Percentiles rank a stretch among this genome's conserved stretches.
Conservation (phyloP, 1,140 invertebrate genomes). For the Neodiprion virginianus region DNA sequence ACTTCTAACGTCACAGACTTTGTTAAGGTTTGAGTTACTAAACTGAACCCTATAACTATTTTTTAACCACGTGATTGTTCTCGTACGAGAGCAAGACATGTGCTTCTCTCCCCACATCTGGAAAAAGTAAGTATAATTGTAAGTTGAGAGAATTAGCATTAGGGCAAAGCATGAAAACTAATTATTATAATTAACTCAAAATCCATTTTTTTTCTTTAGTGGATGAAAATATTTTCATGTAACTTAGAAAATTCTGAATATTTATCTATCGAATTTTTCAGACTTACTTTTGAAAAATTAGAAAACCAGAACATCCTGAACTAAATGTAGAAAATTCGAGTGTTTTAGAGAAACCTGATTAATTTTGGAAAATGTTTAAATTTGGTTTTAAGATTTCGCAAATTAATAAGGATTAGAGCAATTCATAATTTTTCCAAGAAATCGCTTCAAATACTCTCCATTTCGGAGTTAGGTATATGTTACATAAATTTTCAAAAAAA, state of each 20-base stretch:
- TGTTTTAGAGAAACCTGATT: too few relatives aligned
- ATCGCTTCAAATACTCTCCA: too few relatives aligned
- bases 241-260: slow-evolving; percentile 10
- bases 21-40: slow-evolving; percentile 24
- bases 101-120: slow-evolving; percentile 40
- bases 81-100: slow-evolving; percentile 34
- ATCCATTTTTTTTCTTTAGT: neutral
- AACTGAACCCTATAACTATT: slow-evolving; percentile 27
- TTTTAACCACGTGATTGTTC: slow-evolving; percentile 32
- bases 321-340: too few relatives aligned
- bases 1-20: slow-evolving; percentile 15
- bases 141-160: neutral
- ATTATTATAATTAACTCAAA: slow-evolving; percentile 5
- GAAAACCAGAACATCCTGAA: neutral
- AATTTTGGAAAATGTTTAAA: too few relatives aligned
- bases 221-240: too few relatives aligned
- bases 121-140: slow-evolving; percentile 20
- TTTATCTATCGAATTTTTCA: slow-evolving; percentile 16
- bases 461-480: too few relatives aligned
- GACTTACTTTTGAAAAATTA: neutral
- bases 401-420: too few relatives aligned
- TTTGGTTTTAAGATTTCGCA: too few relatives aligned
- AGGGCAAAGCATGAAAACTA: neutral
- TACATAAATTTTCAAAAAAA: too few relatives aligned
- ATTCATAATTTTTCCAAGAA: too few relatives aligned